Evolutionary conservation across 2,797 vertebrate genomes (phyloP).

Genomic region (Girardinus metallicus): DNA sequence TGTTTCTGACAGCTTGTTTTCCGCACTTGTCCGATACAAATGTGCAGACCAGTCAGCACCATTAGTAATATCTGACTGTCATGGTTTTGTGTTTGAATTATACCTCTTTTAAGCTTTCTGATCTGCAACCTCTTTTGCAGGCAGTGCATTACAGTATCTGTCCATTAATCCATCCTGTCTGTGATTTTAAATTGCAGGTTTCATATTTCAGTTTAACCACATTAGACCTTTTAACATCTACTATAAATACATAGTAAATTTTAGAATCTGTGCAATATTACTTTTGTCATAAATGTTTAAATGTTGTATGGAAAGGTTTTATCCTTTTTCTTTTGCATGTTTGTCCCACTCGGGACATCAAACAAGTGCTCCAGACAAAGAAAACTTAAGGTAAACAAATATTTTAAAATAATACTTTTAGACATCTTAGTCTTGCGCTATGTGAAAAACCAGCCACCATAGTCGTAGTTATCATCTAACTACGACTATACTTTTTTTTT

Average conservation of each 20-base stretch:
- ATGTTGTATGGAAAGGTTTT: not conserved
- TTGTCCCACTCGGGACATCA: not conserved
- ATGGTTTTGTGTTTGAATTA: conserved; percentile 12
- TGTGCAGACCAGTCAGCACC: conserved; percentile 46
- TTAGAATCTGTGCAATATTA: not conserved
- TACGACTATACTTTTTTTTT: not conserved
- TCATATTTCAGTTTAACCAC: not conserved
- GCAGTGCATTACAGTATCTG: not conserved
- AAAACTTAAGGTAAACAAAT: too few relatives aligned
- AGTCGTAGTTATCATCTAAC: too few relatives aligned
- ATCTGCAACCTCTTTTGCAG: not conserved
- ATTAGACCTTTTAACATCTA: not conserved
- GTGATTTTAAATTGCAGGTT: not conserved
- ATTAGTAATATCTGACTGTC: conserved; percentile 53
- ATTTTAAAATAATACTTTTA: too few relatives aligned
- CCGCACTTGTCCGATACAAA: conserved; percentile 35
- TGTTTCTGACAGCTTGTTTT: conserved; percentile 51
- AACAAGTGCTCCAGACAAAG: too few relatives aligned
- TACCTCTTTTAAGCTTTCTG: not conserved
- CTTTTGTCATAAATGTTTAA: not conserved
- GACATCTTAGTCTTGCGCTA: too few relatives aligned
- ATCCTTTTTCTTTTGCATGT: not conserved
- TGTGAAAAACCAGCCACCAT: too few relatives aligned
- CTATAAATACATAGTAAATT: not conserved
- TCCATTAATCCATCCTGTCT: not conserved